phyloP scores from a whole-genome alignment of 2,113 vertebrate genomes.

The Ceyx melanurus region DNA sequence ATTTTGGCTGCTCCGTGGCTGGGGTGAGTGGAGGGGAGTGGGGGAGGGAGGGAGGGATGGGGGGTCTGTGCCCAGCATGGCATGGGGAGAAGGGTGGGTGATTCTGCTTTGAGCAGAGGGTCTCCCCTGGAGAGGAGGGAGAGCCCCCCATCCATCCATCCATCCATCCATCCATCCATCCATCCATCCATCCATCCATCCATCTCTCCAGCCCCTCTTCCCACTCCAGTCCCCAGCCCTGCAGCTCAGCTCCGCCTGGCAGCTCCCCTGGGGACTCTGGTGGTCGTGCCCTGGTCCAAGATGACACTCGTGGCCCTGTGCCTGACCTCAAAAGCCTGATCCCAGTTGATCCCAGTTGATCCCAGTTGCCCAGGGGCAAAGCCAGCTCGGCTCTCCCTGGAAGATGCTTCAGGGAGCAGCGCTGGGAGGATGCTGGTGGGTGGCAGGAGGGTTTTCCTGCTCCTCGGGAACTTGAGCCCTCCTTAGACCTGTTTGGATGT shows the following conservation, averaged over 20 bases:
- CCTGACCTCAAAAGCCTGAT: not conserved
- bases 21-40: not conserved
- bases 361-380: accelerated
- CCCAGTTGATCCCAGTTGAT: not conserved
- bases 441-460: not conserved
- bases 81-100: not conserved
- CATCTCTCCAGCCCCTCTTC: not conserved
- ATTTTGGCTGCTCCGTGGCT: too few relatives aligned
- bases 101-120: not conserved
- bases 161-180: not conserved
- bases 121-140: accelerated
- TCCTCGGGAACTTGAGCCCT: not conserved
- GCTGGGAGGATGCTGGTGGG: accelerated
- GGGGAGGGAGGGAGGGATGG: not conserved
- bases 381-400: not conserved
- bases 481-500: not conserved
- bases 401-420: accelerated
- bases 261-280: not conserved
- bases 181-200: too few relatives aligned
- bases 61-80: not conserved
- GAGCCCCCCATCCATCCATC: not conserved
- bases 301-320: not conserved
- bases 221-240: accelerated
- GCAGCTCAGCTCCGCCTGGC: not conserved
- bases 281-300: accelerated